Evolutionary conservation across 2,888 invertebrate species (phyloP).

Genomic region (Prostheceraeus crozeri): DNA sequence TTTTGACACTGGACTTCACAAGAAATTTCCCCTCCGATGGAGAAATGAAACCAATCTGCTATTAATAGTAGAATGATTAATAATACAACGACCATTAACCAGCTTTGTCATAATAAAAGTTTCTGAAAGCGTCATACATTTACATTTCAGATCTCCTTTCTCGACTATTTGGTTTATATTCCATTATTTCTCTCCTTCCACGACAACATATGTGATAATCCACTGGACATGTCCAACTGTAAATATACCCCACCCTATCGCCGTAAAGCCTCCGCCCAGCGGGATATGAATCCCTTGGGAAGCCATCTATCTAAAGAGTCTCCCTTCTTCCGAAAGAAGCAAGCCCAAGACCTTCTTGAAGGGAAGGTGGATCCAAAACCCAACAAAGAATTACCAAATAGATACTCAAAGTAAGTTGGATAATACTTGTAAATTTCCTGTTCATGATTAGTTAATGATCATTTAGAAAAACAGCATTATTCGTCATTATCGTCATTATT

Average conservation of each 20-base stretch:
- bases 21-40: background rate
- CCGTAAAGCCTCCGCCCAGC: slow-evolving; percentile 44
- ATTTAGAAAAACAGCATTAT: too few species aligned
- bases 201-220: slow-evolving; percentile 53
- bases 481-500: too few species aligned
- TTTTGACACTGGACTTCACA: background rate
- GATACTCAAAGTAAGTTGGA: too few species aligned
- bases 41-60: background rate
- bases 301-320: slow-evolving; percentile 46
- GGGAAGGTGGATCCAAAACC: too few species aligned
- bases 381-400: too few species aligned
- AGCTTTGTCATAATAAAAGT: background rate
- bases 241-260: slow-evolving; percentile 26
- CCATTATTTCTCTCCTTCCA: slow-evolving; percentile 56
- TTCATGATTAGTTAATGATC: too few species aligned
- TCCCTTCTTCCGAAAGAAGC: slow-evolving; percentile 42
- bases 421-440: too few species aligned
- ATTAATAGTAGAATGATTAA: slow-evolving; percentile 11
- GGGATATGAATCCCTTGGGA: slow-evolving; percentile 55
- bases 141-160: slow-evolving; percentile 54
- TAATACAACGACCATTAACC: background rate
- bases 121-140: slow-evolving; percentile 10
- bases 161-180: slow-evolving; percentile 55
- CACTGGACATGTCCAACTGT: slow-evolving; percentile 49
- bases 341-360: too few species aligned